Evolutionary conservation across 2,797 vertebrate species (phyloP), one percentile per base, ranked within the genome.

Genomic region (Phoeniculus purpureus): DNA sequence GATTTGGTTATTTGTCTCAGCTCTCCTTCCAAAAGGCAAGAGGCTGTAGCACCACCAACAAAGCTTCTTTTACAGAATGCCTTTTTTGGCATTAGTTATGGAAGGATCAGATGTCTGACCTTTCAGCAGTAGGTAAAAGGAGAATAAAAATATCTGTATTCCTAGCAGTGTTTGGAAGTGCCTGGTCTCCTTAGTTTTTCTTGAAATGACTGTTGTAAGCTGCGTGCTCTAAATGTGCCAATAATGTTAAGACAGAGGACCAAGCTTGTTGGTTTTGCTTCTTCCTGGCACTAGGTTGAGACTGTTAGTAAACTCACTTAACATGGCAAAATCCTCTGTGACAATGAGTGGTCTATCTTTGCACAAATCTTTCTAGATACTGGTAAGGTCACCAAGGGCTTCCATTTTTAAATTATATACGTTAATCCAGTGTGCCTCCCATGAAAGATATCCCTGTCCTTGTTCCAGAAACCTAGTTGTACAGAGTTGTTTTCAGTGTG

Each of bases 81-180:
- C 58, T 71, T 91, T 92, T 91, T 80, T 94, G 91, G 74, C 93
- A 71, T 79, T 82, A 67, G 45, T 73, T 87, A 18, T 67, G 34
- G 66, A 71, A 74, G 77, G 43, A 91, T 95, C 80, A 86, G 76
- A 76, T 91, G 71, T 84, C 80, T 90, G 82, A 92, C 87, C 64
- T 90, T 92, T 85, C 87, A 93, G 91, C 74, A 65, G 56, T 65
- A 91, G 85, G 89, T 91, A 65, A 92, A 81, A 86, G 25, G 58
- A 79, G 60, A 92, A 91, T 88, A 80, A 86, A 87, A 89, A 70
- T 5, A 21, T 56, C 87, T 91, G 0, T 84, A 51, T 64, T 90
- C 23, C 23, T 79, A 58, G 47, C 52, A 66, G 60, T 55, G 43
- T 52, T 68, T 89, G 56, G 43, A 75, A 77, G 55, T 78, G 56